Base-by-base conservation (phyloP, 1,140 invertebrate species). In the Cotesia typhae region DNA sequence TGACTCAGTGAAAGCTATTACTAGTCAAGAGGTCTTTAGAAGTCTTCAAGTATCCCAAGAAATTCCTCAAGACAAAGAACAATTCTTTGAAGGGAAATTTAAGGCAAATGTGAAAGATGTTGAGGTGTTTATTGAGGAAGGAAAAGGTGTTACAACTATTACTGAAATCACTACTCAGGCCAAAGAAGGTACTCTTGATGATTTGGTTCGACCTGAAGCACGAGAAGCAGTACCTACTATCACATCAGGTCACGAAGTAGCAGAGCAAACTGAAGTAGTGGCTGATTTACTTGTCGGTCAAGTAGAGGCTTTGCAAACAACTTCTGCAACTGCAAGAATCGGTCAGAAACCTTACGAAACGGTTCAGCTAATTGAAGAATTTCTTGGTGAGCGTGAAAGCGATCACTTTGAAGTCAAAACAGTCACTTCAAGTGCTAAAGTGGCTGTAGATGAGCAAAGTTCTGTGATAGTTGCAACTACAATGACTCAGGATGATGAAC, bases 21-120 rank as follows among this genome's bases (percentile, higher is more conserved):
- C 75, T 36, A 77, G 70, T 52, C 79, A 80, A 65, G 77, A 81
- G 72, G 71, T 79, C 7, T 72, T 76, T 35, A 73, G 79, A 67
- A 81, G 84, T 69, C 41, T 88, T 4, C 57, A 84, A 20, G 75
- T 89, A 7, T 81, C 82, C 9, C 80, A 89, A 76, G 81, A 82
- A 52, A 79, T 86, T 6, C 70, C 78, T 36, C 80, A 84, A 38
- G 88, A 90, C 75, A 81, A 76, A 67, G 88, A 89, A 77, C 77
- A 77, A 60, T 53, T 75, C 12, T 85, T 87, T 67, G 75, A 79
- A 71, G 78, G 68, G 20, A 81, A 82, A 63, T 81, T 82, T 47
- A 81, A 82, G 73, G 82, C 85, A 4, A 68, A 77, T 12, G 70
- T 77, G 7, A 76, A 80, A 17, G 78, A 76, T 12, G 81, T 81